Percentiles rank a stretch among this genome's conserved stretches.
phyloP scores from a whole-genome alignment of 2,113 vertebrate species.

The Mesitornis unicolor region DNA sequence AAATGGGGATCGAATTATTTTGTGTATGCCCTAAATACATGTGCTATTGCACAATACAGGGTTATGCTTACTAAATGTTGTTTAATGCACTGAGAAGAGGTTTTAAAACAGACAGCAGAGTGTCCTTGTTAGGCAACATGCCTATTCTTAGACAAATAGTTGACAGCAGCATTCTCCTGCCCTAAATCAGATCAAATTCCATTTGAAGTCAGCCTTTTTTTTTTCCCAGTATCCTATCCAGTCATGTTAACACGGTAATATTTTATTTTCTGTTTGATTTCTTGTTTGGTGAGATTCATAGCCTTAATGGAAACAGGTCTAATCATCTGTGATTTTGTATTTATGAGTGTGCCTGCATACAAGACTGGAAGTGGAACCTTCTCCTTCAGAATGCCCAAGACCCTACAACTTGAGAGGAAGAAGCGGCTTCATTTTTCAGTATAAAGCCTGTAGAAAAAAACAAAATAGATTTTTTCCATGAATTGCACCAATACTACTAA shows the following conservation, averaged over 20 bases:
- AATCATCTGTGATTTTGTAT: not conserved
- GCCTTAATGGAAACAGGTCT: not conserved
- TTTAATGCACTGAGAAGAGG: not conserved
- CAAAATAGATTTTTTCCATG: not conserved
- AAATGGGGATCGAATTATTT: not conserved
- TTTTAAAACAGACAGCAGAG: not conserved
- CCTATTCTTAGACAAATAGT: slow-evolving; percentile 50
- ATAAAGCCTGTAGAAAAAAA: rapidly evolving
- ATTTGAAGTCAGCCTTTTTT: not conserved
- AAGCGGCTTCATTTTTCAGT: not conserved
- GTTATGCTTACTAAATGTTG: not conserved
- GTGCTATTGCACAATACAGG: not conserved
- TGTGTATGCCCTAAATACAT: not conserved
- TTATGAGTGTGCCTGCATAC: not conserved
- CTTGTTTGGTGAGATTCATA: not conserved
- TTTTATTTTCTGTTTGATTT: slow-evolving; percentile 26
- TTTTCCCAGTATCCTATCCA: not conserved
- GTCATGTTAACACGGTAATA: not conserved
- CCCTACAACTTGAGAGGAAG: not conserved
- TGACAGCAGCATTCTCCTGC: slow-evolving; percentile 21
- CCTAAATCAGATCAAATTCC: slow-evolving; percentile 31
- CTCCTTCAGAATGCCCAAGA: not conserved
- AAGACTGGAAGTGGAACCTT: not conserved
- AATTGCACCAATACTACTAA: not conserved
- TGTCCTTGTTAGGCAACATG: not conserved